Evolutionary conservation across 2,113 vertebrate species (phyloP), one percentile per base, ranked within the genome.

Genomic region (Athene cunicularia): DNA sequence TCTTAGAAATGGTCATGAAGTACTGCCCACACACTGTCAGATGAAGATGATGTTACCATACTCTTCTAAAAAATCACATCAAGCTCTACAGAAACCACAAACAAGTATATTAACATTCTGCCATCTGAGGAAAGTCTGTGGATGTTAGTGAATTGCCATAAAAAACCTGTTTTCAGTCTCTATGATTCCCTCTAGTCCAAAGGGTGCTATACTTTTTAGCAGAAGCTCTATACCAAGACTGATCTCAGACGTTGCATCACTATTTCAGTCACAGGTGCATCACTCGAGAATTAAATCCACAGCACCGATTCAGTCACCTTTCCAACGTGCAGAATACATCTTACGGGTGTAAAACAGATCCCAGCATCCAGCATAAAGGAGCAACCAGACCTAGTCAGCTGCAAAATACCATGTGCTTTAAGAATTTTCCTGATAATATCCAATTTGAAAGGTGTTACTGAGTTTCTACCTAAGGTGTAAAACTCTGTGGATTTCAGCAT

Each of bases 21-120:
- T 35, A 87, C 77, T 50, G 47, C 72, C 85, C 70, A 93, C 63
- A 1, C 39, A 24, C 80, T 80, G 62, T 95, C 90, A 95, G 88
- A 93, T 77, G 72, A 88, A 79, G 92, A 92, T 90, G 71, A 88
- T 82, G 58, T 70, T 93, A 82, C 74, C 71, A 80, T 53, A 55
- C 63, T 64, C 53, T 37, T 93, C 85, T 86, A 90, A 95, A 95
- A 96, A 93, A 89, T 66, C 94, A 76, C 87, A 93, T 70, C 73
- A 90, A 91, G 56, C 45, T 77, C 86, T 73, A n/a, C 33, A 93
- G 84, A 93, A 97, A 73, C 77, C 76, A 91, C 64, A 95, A 66
- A 87, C 2, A 4, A 86, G 64, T 17, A 8, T 39, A 84, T 64
- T 58, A 87, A 67, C 43, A 56, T 84, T 74, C 75, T 81, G 64